These are phyloP conservation scores for Rhinichthys osculus DNA, from an alignment of 2,797 vertebrate species.

Conservation along the genomic window DNA sequence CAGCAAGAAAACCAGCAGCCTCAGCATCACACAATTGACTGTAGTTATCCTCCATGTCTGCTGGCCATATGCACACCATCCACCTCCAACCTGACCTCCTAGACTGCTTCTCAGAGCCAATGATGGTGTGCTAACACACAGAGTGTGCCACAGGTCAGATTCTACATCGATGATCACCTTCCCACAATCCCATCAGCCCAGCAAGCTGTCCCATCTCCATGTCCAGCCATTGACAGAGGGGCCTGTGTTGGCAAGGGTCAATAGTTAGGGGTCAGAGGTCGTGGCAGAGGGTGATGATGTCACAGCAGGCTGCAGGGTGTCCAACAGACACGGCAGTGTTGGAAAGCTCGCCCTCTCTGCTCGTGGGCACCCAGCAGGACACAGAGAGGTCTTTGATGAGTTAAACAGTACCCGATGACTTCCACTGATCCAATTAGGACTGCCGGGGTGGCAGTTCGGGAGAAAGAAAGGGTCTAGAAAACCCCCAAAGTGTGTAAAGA, in stretches of 20 bases:
- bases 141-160: constrained; percentile 33
- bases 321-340: constrained; percentile 79
- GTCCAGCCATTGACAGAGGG: constrained; percentile 69
- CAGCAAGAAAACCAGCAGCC: background rate
- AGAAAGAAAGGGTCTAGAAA: constrained; percentile 52
- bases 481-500: constrained; percentile 63
- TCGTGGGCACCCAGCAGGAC: constrained; percentile 75
- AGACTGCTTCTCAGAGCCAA: background rate
- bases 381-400: constrained; percentile 82
- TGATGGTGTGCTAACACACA: background rate
- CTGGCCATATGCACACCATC: background rate
- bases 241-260: constrained; percentile 78
- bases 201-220: constrained; percentile 20
- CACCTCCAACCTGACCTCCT: constrained; percentile 9
- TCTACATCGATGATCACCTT: constrained; percentile 53
- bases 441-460: constrained; percentile 54
- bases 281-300: constrained; percentile 78
- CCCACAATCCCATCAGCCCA: constrained; percentile 49
- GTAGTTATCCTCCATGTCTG: background rate
- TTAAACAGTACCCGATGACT: constrained; percentile 84
- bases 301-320: constrained; percentile 63
- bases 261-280: constrained; percentile 74
- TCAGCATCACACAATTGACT: background rate
- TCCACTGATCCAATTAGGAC: constrained; percentile 80
- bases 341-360: constrained; percentile 64